Conservation (phyloP, 1,140 invertebrate species). For the Tigriopus japonicus region DNA sequence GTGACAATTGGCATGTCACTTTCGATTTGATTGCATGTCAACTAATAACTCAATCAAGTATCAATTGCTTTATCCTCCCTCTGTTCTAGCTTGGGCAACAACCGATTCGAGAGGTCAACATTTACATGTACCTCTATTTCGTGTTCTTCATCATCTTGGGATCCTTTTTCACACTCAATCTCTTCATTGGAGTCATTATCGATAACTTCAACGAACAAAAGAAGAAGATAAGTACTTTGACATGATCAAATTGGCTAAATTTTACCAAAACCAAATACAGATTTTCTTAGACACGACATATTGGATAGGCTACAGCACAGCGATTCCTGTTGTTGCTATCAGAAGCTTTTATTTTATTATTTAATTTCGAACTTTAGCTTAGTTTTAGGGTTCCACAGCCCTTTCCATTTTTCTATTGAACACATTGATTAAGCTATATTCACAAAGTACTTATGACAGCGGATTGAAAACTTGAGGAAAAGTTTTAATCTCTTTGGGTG, state of each 20-base stretch:
- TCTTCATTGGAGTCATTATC: constrained; percentile 96
- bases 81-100: constrained; percentile 57
- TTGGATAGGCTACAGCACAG: background rate
- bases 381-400: too few relatives aligned
- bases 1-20: background rate
- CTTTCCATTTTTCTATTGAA: too few relatives aligned
- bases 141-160: constrained; percentile 95
- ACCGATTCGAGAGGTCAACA: constrained; percentile 78
- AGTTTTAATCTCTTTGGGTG: too few relatives aligned
- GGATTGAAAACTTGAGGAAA: too few relatives aligned
- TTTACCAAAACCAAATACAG: background rate
- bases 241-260: background rate
- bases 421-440: too few relatives aligned
- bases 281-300: background rate
- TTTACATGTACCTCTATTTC: constrained; percentile 96
- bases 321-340: too few relatives aligned
- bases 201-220: constrained; percentile 99
- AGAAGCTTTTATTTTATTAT: too few relatives aligned
- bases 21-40: background rate
- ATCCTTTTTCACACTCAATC: constrained; percentile 90
- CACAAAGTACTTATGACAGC: too few relatives aligned
- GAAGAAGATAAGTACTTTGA: constrained; percentile 53
- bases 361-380: too few relatives aligned
- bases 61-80: background rate
- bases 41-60: background rate